A percentile compares a stretch with the other conserved stretches of the same genome.
phyloP scores from a whole-genome alignment of 1,140 invertebrate genomes.

The Monochamus saltuarius region DNA sequence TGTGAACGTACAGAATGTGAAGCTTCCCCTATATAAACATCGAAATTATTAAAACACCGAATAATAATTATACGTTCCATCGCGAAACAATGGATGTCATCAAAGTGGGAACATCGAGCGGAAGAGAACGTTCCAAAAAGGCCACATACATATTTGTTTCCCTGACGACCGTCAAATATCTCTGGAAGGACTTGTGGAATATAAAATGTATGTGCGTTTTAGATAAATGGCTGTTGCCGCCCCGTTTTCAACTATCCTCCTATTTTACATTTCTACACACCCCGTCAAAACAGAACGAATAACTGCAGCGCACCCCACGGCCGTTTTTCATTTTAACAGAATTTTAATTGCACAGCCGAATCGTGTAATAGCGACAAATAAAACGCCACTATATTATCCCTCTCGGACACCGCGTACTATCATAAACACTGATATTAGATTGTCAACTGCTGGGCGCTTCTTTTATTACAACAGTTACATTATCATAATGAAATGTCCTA shows the following conservation, averaged over 20 bases:
- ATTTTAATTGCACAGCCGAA: conserved; percentile 32
- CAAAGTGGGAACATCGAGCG: no score
- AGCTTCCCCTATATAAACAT: no score
- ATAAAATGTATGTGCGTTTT: no score
- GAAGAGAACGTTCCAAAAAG: no score
- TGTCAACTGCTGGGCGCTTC: conserved; percentile 3
- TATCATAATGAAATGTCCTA: conserved; percentile 4
- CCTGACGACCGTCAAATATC: no score
- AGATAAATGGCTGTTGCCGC: not conserved
- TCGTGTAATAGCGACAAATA: conserved; percentile 33
- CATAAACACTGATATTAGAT: conserved; percentile 23
- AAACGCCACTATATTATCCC: conserved; percentile 25
- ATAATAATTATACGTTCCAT: no score
- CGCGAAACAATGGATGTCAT: no score
- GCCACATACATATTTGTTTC: no score
- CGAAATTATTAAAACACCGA: no score
- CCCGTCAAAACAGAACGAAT: conserved; percentile 17
- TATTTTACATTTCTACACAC: conserved; percentile 10
- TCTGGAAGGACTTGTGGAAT: no score
- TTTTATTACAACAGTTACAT: conserved; percentile 6
- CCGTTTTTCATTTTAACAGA: conserved; percentile 34
- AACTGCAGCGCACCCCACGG: conserved; percentile 14
- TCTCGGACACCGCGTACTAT: conserved; percentile 21
- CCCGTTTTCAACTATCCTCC: not conserved
- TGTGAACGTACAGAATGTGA: no score